These are phyloP conservation scores for Julus scanicus DNA, from an alignment of 2,888 invertebrate species.

Conservation along the genomic window DNA sequence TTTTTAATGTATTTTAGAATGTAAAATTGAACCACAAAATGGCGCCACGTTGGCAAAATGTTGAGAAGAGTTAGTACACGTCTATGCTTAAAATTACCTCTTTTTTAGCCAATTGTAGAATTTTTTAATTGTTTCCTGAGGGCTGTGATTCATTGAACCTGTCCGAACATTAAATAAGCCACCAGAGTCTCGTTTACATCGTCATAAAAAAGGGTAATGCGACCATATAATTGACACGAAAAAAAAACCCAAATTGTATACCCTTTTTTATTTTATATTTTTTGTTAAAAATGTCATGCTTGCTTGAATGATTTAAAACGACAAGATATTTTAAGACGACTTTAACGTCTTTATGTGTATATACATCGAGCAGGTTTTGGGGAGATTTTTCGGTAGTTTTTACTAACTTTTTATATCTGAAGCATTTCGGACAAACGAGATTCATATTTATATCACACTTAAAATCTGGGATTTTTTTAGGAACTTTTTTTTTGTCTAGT, in stretches of 20 bases:
- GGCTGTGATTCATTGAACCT: slow-evolving; percentile 33
- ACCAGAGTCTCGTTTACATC: slow-evolving; percentile 6
- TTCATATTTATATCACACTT: slow-evolving; percentile 17
- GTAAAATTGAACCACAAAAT: neutral
- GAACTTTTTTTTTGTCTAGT: neutral
- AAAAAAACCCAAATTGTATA: neutral
- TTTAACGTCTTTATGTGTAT: slow-evolving; percentile 26
- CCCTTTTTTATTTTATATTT: too few relatives aligned
- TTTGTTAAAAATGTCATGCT: neutral
- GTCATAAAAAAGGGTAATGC: slow-evolving; percentile 26
- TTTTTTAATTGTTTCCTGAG: slow-evolving; percentile 18
- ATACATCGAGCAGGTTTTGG: neutral
- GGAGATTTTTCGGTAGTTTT: neutral
- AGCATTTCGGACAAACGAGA: too few relatives aligned
- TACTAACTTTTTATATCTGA: too few relatives aligned
- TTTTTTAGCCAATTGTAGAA: neutral
- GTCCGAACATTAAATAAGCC: slow-evolving; percentile 5
- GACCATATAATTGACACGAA: slow-evolving; percentile 14
- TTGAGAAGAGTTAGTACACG: neutral
- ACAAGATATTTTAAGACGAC: slow-evolving; percentile 25
- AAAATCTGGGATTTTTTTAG: neutral
- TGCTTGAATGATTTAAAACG: neutral
- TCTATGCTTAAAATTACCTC: neutral
- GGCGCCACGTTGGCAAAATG: slow-evolving; percentile 28
- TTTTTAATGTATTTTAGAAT: neutral